These are phyloP conservation scores for Stegophylla sp. DNA, from an alignment of 2,888 invertebrate species.

Conservation along the genomic window DNA sequence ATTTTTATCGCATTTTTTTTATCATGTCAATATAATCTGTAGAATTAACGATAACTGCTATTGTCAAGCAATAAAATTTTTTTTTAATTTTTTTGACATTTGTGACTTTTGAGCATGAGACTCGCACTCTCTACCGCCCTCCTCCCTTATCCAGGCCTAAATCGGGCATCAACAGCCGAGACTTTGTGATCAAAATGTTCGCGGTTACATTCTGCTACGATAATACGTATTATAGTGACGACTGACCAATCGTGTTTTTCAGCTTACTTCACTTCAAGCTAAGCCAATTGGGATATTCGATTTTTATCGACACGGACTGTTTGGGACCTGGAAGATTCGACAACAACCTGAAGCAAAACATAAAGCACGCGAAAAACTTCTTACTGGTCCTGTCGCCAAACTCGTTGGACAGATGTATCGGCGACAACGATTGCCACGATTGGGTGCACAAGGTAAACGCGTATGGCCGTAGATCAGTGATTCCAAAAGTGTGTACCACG, in stretches of 20 bases:
- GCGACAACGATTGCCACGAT: constrained; percentile 92
- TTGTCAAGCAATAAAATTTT: no score
- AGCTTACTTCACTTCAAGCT: constrained; percentile 94
- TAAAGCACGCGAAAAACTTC: constrained; percentile 95
- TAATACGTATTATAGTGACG: no score
- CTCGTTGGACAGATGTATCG: constrained; percentile 91
- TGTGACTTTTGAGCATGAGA: no score
- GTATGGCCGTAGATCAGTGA: background rate
- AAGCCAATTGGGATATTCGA: constrained; percentile 89
- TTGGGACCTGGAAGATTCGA: constrained; percentile 99
- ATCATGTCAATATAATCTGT: no score
- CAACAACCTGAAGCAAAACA: constrained; percentile 94
- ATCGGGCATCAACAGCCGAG: no score
- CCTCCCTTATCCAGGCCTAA: no score
- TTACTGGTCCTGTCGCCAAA: constrained; percentile 93
- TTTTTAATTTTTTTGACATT: no score
- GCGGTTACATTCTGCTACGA: no score
- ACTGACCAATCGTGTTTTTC: constrained; percentile 55
- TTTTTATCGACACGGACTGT: constrained; percentile 97
- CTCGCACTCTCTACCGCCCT: no score
- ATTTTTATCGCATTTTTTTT: no score
- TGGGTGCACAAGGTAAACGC: constrained; percentile 91
- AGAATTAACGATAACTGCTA: no score
- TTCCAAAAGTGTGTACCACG: background rate
- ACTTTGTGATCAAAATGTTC: no score